Conservation (phyloP, 2,888 invertebrate genomes). For the Dryobota labecula region DNA sequence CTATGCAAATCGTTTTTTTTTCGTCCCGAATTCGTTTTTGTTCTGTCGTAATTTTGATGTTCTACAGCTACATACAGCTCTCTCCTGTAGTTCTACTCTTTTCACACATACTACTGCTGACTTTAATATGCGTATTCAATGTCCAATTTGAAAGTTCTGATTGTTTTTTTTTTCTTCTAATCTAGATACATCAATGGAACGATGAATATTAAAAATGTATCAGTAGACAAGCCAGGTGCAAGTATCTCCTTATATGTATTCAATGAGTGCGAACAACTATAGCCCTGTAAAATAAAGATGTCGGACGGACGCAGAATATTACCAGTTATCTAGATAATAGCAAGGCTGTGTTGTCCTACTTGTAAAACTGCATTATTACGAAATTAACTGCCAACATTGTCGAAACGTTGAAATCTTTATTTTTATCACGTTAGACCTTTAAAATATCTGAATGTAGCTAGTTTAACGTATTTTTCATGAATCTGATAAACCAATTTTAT, state of each 20-base stretch:
- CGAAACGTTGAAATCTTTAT: constrained; percentile 43
- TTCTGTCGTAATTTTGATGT: not conserved
- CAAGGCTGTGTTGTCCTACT: constrained; percentile 50
- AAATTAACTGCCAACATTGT: constrained; percentile 38
- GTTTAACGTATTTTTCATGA: constrained; percentile 22
- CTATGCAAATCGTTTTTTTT: constrained; percentile 11
- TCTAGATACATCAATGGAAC: not conserved
- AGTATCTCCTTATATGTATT: not conserved
- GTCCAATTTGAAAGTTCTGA: not conserved
- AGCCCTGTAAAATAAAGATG: constrained; percentile 23
- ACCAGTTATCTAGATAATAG: constrained; percentile 42
- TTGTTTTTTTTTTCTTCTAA: not conserved
- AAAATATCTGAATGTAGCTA: not conserved
- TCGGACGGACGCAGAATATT: constrained; percentile 42
- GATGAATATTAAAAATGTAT: not conserved
- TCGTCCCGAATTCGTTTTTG: not conserved
- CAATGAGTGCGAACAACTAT: not conserved
- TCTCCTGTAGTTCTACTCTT: not conserved
- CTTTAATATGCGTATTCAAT: not conserved
- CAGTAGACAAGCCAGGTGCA: constrained; percentile 8
- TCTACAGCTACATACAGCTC: not conserved
- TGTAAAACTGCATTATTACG: constrained; percentile 47
- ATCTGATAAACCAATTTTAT: constrained; percentile 5
- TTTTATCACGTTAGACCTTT: constrained; percentile 43
- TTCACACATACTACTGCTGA: not conserved